Evolutionary conservation across 2,888 invertebrate genomes (phyloP).

Genomic region (Clitarchus hookeri): DNA sequence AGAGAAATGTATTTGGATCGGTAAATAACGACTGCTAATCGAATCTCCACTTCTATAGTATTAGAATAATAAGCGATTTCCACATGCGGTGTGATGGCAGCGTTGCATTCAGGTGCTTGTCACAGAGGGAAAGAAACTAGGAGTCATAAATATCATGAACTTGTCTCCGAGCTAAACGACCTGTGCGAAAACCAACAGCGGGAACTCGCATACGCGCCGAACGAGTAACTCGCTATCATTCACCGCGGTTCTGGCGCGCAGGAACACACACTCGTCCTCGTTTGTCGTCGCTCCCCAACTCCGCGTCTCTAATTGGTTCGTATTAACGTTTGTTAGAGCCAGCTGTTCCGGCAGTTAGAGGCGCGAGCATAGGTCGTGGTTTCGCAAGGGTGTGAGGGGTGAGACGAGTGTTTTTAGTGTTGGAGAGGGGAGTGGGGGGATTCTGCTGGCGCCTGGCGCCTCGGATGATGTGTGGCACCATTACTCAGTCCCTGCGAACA

Average conservation of each 20-base stretch:
- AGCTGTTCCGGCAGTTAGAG: neutral
- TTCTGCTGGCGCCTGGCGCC: neutral
- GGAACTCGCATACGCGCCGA: too few species aligned
- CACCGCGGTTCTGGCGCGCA: neutral
- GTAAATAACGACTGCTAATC: too few species aligned
- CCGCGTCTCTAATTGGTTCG: neutral
- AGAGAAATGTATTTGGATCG: too few species aligned
- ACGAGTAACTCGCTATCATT: neutral
- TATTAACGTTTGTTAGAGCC: neutral
- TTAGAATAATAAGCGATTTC: too few species aligned
- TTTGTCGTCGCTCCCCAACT: neutral
- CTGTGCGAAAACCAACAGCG: too few species aligned
- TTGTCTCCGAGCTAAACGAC: too few species aligned
- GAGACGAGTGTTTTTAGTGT: neutral
- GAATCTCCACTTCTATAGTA: too few species aligned
- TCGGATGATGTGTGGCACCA: conserved; percentile 4
- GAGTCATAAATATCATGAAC: too few species aligned
- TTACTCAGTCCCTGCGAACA: neutral
- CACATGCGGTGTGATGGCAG: too few species aligned
- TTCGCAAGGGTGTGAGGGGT: too few species aligned
- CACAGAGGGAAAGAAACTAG: too few species aligned
- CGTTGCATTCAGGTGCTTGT: too few species aligned
- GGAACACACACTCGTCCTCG: neutral
- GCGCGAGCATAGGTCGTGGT: neutral
- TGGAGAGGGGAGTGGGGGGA: neutral